A percentile compares a stretch with the other conserved stretches of the same genome.
phyloP scores from a whole-genome alignment of 1,140 invertebrate species.

The Megalonaias nervosa region DNA sequence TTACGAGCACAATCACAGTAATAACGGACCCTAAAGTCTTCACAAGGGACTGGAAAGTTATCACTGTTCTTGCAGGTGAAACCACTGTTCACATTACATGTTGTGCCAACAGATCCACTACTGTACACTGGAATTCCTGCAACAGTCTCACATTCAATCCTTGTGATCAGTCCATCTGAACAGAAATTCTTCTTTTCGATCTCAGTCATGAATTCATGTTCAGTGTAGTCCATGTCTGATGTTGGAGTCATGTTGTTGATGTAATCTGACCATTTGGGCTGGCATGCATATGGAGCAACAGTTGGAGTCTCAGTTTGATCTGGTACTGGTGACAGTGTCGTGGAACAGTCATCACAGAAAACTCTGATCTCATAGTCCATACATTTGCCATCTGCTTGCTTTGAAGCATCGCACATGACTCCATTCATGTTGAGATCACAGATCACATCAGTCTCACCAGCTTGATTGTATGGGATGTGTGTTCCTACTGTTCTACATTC shows the following conservation, averaged over 20 bases:
- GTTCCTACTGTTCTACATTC: conserved; percentile 62
- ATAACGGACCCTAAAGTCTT: conserved; percentile 70
- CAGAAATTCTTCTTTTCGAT: conserved; percentile 47
- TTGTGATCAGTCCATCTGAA: conserved; percentile 46
- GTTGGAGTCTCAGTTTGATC: neutral
- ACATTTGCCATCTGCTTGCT: conserved; percentile 31
- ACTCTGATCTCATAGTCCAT: conserved; percentile 46
- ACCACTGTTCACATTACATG: conserved; percentile 46
- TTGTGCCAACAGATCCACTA: conserved; percentile 31
- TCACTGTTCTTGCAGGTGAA: conserved; percentile 44
- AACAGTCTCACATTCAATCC: conserved; percentile 61
- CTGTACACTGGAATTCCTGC: conserved; percentile 38
- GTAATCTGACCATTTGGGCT: conserved; percentile 31
- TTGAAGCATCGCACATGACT: conserved; percentile 34
- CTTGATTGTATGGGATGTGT: conserved; percentile 45
- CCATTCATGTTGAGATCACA: conserved; percentile 78
- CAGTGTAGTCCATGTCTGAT: conserved; percentile 16
- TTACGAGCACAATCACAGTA: conserved; percentile 65
- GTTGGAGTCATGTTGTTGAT: conserved; percentile 40
- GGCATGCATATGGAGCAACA: neutral
- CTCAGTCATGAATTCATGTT: conserved; percentile 24
- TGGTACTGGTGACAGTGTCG: neutral
- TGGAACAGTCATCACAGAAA: conserved; percentile 63
- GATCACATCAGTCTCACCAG: conserved; percentile 75
- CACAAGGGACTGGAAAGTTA: conserved; percentile 57